A percentile compares a stretch with the other conserved stretches of the same genome.
These are phyloP conservation scores for Urocitellus parryii DNA, from an alignment of 2,113 vertebrate species.

Conservation along the genomic window DNA sequence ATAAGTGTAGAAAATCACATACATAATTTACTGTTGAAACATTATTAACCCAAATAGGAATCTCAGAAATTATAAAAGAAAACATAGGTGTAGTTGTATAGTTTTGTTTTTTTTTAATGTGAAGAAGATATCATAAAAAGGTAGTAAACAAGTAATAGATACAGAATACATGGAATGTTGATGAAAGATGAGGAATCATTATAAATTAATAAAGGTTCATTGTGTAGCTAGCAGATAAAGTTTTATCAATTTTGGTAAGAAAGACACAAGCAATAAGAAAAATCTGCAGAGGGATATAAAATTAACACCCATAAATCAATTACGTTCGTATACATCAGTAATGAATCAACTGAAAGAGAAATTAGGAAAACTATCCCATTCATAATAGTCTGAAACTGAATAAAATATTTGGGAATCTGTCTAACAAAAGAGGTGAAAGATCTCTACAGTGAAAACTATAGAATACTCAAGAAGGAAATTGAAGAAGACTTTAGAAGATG, in stretches of 20 bases:
- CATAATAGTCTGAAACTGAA: too few relatives aligned
- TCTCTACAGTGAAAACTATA: too few relatives aligned
- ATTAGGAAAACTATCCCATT: too few relatives aligned
- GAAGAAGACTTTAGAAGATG: too few relatives aligned
- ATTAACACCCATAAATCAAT: too few relatives aligned
- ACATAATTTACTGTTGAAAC: not conserved
- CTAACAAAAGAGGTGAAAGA: too few relatives aligned
- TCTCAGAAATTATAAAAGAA: not conserved
- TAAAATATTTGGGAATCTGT: too few relatives aligned
- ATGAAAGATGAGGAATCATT: not conserved
- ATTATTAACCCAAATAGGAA: slow-evolving; percentile 20
- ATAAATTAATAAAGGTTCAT: not conserved
- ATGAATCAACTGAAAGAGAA: too few relatives aligned
- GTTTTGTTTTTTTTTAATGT: not conserved
- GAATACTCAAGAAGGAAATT: too few relatives aligned
- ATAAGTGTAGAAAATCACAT: not conserved
- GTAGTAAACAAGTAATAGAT: not conserved
- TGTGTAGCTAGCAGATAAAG: not conserved
- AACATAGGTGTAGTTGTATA: not conserved
- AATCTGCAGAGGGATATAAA: not conserved
- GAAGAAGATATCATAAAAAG: not conserved
- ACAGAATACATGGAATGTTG: not conserved
- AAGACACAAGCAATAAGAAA: not conserved
- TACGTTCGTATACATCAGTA: too few relatives aligned
- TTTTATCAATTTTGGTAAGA: not conserved